A percentile compares a stretch with the other conserved stretches of the same genome.
phyloP scores from a whole-genome alignment of 1,140 invertebrate species.

The Drosophila guanche region DNA sequence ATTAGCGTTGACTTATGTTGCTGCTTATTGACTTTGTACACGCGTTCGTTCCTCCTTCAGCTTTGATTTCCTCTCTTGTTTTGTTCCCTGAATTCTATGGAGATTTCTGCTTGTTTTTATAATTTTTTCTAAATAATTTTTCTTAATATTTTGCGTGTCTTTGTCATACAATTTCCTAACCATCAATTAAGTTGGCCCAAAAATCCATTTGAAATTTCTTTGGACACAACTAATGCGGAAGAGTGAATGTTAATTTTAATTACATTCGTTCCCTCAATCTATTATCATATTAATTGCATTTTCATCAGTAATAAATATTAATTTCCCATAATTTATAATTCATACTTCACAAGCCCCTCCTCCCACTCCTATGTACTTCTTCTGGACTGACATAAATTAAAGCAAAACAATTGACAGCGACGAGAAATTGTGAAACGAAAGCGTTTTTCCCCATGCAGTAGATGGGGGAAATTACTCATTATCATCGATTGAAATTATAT shows the following conservation, averaged over 20 bases:
- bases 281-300: conserved; percentile 60
- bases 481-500: too few species aligned
- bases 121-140: neutral
- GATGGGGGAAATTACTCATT: too few species aligned
- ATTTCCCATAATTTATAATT: conserved; percentile 46
- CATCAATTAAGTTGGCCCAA: conserved; percentile 13
- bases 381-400: conserved; percentile 41
- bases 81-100: neutral
- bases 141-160: neutral
- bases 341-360: conserved; percentile 22
- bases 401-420: conserved; percentile 47
- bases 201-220: conserved; percentile 4
- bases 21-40: conserved; percentile 60
- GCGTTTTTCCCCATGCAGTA: too few species aligned
- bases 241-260: conserved; percentile 39
- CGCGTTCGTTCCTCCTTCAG: conserved; percentile 14
- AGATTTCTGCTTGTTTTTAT: neutral
- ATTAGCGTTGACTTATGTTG: conserved; percentile 68
- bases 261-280: conserved; percentile 12
- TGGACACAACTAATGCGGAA: conserved; percentile 6
- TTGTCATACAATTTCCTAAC: neutral
- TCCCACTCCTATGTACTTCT: too few species aligned
- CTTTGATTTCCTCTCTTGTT: conserved; percentile 6
- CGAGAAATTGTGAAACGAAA: neutral
- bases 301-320: conserved; percentile 56